Conservation (phyloP, 2,797 vertebrate genomes). For the Cyprinodon diabolis region DNA sequence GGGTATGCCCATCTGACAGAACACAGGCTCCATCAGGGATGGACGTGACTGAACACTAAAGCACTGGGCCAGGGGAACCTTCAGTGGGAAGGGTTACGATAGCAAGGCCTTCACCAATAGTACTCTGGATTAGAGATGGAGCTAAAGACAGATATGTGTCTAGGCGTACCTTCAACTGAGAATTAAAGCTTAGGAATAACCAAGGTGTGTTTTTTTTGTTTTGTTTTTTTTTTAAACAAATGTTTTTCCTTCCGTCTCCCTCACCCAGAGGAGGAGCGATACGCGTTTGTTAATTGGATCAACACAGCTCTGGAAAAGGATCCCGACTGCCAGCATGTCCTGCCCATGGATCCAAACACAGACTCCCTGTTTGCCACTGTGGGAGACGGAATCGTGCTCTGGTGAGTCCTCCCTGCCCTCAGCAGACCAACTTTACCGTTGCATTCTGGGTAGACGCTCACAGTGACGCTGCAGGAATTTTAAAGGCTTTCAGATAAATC, state of each 20-base stretch:
- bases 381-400: constrained; percentile 92
- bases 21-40: no score
- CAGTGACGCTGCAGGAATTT: not conserved
- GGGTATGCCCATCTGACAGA: no score
- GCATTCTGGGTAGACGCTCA: not conserved
- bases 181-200: not conserved
- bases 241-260: not conserved
- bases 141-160: no score
- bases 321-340: constrained; percentile 88
- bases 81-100: no score
- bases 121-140: no score
- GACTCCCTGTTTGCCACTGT: constrained; percentile 90
- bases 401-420: constrained; percentile 80
- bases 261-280: constrained; percentile 93
- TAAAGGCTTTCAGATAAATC: not conserved
- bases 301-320: constrained; percentile 95
- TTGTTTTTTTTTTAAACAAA: constrained; percentile 10
- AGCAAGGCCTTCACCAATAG: no score
- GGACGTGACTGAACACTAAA: no score
- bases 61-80: no score
- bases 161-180: no score
- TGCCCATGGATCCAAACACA: constrained; percentile 94
- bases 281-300: constrained; percentile 98
- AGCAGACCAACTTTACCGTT: constrained; percentile 5
- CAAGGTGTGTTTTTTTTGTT: not conserved